These are phyloP conservation scores for Gymnocheta viridis DNA, from an alignment of 2,888 invertebrate species.

Conservation along the genomic window DNA sequence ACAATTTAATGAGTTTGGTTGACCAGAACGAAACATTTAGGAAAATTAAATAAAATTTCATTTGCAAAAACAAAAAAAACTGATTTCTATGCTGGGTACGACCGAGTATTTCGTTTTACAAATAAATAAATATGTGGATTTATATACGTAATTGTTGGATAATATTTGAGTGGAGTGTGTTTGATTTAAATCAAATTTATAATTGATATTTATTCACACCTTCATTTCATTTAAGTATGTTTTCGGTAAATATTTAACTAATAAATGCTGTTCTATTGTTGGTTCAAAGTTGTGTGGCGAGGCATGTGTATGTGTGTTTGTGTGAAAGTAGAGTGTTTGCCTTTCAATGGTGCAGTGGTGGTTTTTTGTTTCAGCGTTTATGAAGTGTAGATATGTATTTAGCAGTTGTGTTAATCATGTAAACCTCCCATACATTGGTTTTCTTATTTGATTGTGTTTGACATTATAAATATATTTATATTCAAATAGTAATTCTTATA, in stretches of 20 bases:
- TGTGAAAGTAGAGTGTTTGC: background rate
- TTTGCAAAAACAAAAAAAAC: background rate
- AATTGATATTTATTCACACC: slow-evolving; percentile 28
- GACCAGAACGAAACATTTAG: slow-evolving; percentile 32
- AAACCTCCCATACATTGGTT: background rate
- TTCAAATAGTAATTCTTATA: background rate
- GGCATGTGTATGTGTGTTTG: background rate
- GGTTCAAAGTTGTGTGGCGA: background rate
- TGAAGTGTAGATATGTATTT: background rate
- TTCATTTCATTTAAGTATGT: background rate
- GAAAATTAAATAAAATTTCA: slow-evolving; percentile 13
- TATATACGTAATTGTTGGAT: background rate
- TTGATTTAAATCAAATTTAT: slow-evolving; percentile 26
- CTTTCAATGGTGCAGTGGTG: background rate
- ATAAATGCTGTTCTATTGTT: background rate
- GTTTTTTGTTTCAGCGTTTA: too few species aligned
- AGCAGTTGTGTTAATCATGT: background rate
- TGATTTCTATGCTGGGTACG: background rate
- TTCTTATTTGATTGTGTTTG: background rate
- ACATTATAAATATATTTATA: background rate
- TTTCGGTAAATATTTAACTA: slow-evolving; percentile 28
- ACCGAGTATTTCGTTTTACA: background rate
- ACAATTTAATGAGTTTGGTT: slow-evolving; percentile 54
- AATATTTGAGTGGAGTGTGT: background rate
- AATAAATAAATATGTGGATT: slow-evolving; percentile 1